Evolutionary conservation across 1,140 invertebrate genomes (phyloP).

Genomic region (Drosophila ambigua): DNA sequence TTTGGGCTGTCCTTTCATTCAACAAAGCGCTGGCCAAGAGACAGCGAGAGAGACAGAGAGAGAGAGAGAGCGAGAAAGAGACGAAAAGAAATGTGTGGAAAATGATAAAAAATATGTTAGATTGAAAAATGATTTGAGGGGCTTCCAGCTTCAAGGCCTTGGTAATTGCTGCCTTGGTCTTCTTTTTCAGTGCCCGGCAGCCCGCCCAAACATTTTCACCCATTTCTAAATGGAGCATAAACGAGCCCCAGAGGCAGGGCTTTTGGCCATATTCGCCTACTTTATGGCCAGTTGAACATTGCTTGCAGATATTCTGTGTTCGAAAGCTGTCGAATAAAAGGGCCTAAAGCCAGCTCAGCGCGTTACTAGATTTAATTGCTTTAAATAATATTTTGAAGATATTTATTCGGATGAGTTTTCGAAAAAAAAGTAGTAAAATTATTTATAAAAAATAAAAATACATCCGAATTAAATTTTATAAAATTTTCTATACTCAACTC

Average conservation of each 20-base stretch:
- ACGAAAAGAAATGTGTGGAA: constrained; percentile 62
- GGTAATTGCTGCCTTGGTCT: constrained; percentile 48
- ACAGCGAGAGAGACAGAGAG: background rate
- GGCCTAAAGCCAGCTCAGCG: too few relatives aligned
- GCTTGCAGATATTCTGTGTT: background rate
- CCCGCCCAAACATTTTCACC: constrained; percentile 5
- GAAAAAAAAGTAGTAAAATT: too few relatives aligned
- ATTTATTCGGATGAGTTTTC: too few relatives aligned
- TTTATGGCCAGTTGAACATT: constrained; percentile 3
- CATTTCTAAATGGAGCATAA: constrained; percentile 22
- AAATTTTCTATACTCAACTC: background rate
- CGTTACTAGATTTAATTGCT: too few relatives aligned
- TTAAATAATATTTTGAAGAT: too few relatives aligned
- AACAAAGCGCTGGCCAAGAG: constrained; percentile 17
- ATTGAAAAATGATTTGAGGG: constrained; percentile 64
- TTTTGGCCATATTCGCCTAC: background rate
- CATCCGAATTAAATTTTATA: background rate
- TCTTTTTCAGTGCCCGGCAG: background rate
- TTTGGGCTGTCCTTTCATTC: constrained; percentile 64
- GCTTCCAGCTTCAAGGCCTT: constrained; percentile 33
- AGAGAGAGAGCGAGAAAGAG: background rate
- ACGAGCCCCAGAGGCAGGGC: constrained; percentile 4
- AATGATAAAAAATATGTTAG: constrained; percentile 67
- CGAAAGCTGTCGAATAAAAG: background rate
- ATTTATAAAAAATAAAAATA: background rate